These are phyloP conservation scores for Ammodytes marinus DNA, from an alignment of 2,113 vertebrate genomes.

Conservation along the genomic window DNA sequence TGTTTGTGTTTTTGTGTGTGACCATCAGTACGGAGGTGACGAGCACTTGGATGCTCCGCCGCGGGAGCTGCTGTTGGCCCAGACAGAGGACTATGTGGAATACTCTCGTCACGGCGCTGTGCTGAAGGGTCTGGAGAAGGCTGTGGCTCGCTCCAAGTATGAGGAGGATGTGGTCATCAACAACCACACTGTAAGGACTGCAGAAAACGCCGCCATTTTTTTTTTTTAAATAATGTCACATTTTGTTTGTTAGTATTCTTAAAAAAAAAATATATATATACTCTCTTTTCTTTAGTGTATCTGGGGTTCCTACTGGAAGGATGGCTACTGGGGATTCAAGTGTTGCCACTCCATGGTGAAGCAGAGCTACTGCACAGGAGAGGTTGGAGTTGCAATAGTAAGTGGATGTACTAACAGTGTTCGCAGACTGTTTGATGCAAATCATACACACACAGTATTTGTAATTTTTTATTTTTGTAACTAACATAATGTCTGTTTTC, in stretches of 20 bases:
- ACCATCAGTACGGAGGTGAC: slow-evolving; percentile 93
- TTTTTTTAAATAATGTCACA: too few relatives aligned
- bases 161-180: slow-evolving; percentile 96
- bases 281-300: slow-evolving; percentile 87
- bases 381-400: slow-evolving; percentile 90
- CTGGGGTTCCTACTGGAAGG: slow-evolving; percentile 98
- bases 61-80: slow-evolving; percentile 93
- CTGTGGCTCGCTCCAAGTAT: slow-evolving; percentile 95
- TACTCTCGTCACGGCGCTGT: slow-evolving; percentile 97
- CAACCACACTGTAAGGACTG: slow-evolving; percentile 91
- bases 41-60: slow-evolving; percentile 94
- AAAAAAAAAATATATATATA: background rate
- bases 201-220: background rate
- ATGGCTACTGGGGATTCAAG: slow-evolving; percentile 96
- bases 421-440: background rate
- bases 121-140: slow-evolving; percentile 96
- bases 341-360: slow-evolving; percentile 98
- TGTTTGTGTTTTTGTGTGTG: slow-evolving; percentile 22
- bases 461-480: slow-evolving; percentile 4
- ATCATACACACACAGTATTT: background rate
- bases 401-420: slow-evolving; percentile 63
- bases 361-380: slow-evolving; percentile 96
- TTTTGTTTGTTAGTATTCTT: background rate
- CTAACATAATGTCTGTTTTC: background rate
- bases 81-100: slow-evolving; percentile 98